Percentiles rank a stretch among this genome's conserved stretches.
Evolutionary conservation across 2,797 vertebrate genomes (phyloP).

Genomic region (Sebastes paucispinis): DNA sequence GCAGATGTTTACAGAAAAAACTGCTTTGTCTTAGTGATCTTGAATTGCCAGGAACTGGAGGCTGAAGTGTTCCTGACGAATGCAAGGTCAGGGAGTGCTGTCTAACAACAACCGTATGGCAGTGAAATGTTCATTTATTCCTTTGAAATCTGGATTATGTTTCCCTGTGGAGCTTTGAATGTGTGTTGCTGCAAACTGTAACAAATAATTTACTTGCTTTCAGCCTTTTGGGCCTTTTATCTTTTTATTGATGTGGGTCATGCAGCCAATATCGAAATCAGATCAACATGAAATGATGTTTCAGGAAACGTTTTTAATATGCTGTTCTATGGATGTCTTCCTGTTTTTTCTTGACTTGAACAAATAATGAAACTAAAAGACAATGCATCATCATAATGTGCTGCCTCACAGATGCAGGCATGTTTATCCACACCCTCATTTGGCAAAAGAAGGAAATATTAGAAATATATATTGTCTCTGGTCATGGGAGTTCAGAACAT

Average conservation of each 20-base stretch:
- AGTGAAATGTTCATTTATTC: background rate
- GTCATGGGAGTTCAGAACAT: background rate
- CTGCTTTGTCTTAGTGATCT: slow-evolving; percentile 13
- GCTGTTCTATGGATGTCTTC: background rate
- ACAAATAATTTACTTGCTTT: background rate
- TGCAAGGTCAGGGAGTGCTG: slow-evolving; percentile 23
- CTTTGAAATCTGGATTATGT: background rate
- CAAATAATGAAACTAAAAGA: background rate
- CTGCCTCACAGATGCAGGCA: background rate
- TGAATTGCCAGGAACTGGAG: slow-evolving; percentile 17
- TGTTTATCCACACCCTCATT: slow-evolving; percentile 29
- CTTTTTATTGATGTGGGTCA: background rate
- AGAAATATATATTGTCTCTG: background rate
- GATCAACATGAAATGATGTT: background rate
- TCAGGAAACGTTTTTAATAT: background rate
- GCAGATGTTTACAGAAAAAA: slow-evolving; percentile 63
- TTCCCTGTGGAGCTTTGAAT: background rate
- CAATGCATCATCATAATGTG: background rate
- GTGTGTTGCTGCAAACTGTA: background rate
- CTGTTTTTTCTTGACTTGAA: background rate
- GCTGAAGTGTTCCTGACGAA: slow-evolving; percentile 60
- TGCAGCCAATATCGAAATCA: background rate
- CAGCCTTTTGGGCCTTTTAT: background rate
- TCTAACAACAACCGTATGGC: slow-evolving; percentile 43
- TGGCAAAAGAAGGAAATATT: background rate